Conservation (phyloP, 1,140 invertebrate species). For the Choristoneura fumiferana region DNA sequence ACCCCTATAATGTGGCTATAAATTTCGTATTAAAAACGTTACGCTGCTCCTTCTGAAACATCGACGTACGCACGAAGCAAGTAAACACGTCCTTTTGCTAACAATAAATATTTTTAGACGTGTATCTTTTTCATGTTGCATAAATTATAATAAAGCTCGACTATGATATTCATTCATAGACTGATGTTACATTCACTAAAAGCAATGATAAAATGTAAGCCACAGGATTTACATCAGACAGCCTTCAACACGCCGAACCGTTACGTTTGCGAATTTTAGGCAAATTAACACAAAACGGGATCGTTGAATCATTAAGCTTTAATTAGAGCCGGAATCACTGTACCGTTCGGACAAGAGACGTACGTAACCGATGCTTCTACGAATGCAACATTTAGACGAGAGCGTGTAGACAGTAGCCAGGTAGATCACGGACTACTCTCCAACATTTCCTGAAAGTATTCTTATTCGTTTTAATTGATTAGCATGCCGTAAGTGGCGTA, state of each 20-base stretch:
- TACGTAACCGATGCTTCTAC: constrained; percentile 50
- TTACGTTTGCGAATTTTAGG: constrained; percentile 51
- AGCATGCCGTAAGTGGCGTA: background rate
- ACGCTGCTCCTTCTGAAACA: background rate
- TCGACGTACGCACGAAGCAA: background rate
- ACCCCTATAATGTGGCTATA: constrained; percentile 34
- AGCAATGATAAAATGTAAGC: no score
- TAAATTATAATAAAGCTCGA: no score
- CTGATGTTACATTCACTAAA: no score
- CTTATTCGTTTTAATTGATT: background rate
- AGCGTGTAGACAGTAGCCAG: background rate
- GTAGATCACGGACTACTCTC: background rate
- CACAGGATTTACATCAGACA: constrained; percentile 21
- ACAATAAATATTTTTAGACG: background rate
- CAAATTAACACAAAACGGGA: constrained; percentile 46
- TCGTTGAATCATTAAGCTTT: constrained; percentile 60
- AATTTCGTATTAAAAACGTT: constrained; percentile 33
- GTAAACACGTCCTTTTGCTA: background rate
- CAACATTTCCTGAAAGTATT: background rate
- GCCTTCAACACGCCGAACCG: constrained; percentile 31
- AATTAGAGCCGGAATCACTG: constrained; percentile 62
- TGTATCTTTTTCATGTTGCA: background rate
- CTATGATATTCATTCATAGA: no score
- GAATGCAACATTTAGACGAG: constrained; percentile 47
- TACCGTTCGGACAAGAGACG: constrained; percentile 47